Conservation (phyloP, 2,113 vertebrate species). For the Pteruthius melanotis region DNA sequence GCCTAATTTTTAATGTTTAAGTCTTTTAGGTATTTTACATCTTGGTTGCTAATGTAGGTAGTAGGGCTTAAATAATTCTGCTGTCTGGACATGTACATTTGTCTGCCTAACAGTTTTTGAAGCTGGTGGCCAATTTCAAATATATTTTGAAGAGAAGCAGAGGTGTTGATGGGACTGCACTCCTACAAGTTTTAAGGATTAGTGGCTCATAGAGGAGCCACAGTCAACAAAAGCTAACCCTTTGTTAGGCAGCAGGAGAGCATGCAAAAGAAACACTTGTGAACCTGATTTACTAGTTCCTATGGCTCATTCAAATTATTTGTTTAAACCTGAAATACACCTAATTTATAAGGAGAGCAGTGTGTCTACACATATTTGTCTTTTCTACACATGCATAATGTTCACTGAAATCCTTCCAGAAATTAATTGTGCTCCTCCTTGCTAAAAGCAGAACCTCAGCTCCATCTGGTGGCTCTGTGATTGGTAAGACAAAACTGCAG, state of each 20-base stretch:
- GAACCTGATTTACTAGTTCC: not conserved
- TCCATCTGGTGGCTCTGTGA: constrained; percentile 70
- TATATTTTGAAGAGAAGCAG: not conserved
- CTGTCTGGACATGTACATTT: not conserved
- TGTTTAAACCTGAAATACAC: not conserved
- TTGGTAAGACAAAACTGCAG: not conserved
- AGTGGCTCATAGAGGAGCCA: not conserved
- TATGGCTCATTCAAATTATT: not conserved
- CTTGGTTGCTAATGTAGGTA: not conserved
- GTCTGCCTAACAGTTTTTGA: not conserved
- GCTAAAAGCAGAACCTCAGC: constrained; percentile 56
- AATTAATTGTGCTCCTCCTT: not conserved
- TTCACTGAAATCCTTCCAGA: constrained; percentile 22
- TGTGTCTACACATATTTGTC: not conserved
- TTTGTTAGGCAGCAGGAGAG: not conserved
- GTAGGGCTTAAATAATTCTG: not conserved
- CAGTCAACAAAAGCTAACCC: not conserved
- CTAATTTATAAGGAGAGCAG: not conserved
- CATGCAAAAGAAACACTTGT: not conserved
- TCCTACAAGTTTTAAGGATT: not conserved
- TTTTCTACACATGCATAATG: not conserved
- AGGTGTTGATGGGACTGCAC: not conserved
- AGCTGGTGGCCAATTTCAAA: not conserved
- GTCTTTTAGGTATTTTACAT: not conserved
- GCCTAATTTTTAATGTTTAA: not conserved